phyloP scores from a whole-genome alignment of 2,113 vertebrate species.

The Anolis sagrei region DNA sequence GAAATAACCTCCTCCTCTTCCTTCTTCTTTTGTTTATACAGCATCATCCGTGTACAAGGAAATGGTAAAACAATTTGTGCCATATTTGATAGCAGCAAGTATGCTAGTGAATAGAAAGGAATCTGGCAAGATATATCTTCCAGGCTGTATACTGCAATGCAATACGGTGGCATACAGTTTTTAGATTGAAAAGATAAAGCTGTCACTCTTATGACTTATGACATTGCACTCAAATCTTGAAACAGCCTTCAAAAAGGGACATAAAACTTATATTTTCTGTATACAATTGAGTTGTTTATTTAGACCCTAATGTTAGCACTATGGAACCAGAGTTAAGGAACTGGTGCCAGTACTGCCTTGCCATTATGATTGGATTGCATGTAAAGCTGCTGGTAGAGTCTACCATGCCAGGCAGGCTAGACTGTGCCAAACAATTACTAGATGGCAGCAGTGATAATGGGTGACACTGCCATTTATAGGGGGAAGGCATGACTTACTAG shows the following conservation, averaged over 20 bases:
- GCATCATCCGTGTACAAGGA: too few relatives aligned
- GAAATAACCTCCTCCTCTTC: too few relatives aligned
- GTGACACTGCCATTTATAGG: too few relatives aligned
- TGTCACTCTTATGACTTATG: background rate
- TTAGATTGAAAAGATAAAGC: background rate
- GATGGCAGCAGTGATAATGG: too few relatives aligned
- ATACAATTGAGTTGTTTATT: background rate
- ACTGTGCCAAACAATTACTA: too few relatives aligned
- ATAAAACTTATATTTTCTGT: background rate
- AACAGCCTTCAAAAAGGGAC: background rate
- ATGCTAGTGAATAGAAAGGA: background rate
- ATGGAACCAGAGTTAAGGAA: background rate
- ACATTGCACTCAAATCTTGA: background rate
- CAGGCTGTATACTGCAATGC: background rate
- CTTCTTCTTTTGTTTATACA: too few relatives aligned
- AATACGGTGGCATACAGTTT: background rate
- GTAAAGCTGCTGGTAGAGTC: too few relatives aligned
- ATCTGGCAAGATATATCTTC: background rate
- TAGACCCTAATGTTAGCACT: background rate
- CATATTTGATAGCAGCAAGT: background rate
- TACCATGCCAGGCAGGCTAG: too few relatives aligned
- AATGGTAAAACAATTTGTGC: too few relatives aligned
- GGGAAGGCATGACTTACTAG: too few relatives aligned
- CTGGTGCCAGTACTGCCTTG: too few relatives aligned
- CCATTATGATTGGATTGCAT: too few relatives aligned